Evolutionary conservation across 2,797 vertebrate species (phyloP).

Genomic region (Leucoraja ocellata): DNA sequence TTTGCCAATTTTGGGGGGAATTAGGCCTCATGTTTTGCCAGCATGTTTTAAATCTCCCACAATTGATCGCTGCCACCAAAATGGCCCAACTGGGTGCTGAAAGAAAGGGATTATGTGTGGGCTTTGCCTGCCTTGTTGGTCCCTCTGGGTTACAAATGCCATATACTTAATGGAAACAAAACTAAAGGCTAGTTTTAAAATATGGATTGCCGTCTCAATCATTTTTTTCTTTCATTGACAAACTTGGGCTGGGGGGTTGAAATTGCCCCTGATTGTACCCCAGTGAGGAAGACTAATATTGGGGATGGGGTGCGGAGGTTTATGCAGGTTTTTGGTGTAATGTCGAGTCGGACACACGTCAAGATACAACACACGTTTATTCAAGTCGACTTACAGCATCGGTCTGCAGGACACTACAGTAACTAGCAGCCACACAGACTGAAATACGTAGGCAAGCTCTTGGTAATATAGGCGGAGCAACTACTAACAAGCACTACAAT

Average conservation of each 20-base stretch:
- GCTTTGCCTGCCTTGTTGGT: neutral
- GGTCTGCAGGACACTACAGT: too few species aligned
- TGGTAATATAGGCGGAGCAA: too few species aligned
- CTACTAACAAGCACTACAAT: too few species aligned
- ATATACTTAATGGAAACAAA: neutral
- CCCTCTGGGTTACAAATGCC: neutral
- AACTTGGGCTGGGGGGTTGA: neutral
- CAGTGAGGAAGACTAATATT: neutral
- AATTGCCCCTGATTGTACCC: neutral
- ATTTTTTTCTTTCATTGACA: neutral
- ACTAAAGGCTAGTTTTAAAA: neutral
- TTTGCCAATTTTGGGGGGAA: constrained; percentile 30
- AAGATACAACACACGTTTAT: too few species aligned
- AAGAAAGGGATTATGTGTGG: neutral
- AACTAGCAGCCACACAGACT: too few species aligned
- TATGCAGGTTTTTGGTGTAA: too few species aligned
- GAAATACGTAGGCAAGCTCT: too few species aligned
- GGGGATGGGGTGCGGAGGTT: too few species aligned
- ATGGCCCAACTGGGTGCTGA: neutral
- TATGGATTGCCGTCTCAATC: neutral
- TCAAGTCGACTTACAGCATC: too few species aligned
- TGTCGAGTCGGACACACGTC: too few species aligned
- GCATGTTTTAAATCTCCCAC: neutral
- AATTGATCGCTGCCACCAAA: neutral
- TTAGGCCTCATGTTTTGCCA: constrained; percentile 21